Evolutionary conservation across 2,113 vertebrate species (phyloP).

Genomic region (Chamaetylas fuelleborni): DNA sequence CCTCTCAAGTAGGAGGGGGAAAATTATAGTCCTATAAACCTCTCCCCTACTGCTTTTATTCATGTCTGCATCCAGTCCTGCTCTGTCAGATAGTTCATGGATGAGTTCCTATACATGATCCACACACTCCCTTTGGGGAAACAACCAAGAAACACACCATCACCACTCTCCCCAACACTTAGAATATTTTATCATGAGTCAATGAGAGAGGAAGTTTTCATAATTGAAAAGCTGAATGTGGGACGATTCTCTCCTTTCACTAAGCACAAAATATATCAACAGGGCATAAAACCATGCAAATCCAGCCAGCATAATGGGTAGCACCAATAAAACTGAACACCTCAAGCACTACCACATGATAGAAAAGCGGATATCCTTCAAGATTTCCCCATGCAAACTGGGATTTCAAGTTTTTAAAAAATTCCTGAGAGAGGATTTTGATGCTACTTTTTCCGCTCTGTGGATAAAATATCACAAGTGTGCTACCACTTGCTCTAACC

Average conservation of each 20-base stretch:
- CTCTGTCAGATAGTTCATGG: not conserved
- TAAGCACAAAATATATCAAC: not conserved
- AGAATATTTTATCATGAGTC: not conserved
- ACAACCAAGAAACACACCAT: fast-evolving
- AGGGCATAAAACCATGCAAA: not conserved
- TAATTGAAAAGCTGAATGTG: not conserved
- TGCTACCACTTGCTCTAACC: not conserved
- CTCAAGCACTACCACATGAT: not conserved
- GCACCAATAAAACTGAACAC: not conserved
- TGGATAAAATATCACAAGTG: not conserved
- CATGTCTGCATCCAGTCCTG: not conserved
- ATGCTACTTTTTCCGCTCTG: not conserved
- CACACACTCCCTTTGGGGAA: not conserved
- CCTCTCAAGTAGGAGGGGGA: not conserved
- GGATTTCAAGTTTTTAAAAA: not conserved
- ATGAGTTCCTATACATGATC: not conserved
- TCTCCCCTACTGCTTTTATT: not conserved
- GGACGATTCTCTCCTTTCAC: not conserved
- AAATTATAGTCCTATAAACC: not conserved
- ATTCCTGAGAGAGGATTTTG: not conserved
- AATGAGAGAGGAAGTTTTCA: not conserved
- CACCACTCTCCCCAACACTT: not conserved
- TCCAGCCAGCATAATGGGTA: not conserved
- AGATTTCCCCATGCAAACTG: not conserved
- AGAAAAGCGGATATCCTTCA: not conserved